phyloP scores from a whole-genome alignment of 2,888 invertebrate species.

The Ormyrus thymus region DNA sequence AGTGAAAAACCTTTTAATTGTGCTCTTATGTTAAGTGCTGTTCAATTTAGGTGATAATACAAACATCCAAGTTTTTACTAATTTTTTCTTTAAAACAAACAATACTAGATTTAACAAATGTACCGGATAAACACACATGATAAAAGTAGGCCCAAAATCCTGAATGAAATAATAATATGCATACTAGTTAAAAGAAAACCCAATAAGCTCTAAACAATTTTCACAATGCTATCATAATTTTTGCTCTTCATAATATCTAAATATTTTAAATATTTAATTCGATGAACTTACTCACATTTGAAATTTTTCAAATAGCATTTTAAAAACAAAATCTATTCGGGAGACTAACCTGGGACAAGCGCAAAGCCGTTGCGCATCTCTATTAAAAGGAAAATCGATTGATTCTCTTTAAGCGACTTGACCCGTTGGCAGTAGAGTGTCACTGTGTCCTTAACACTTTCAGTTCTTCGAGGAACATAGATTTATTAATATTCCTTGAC shows the following conservation, averaged over 20 bases:
- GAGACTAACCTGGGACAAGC: slow-evolving; percentile 72
- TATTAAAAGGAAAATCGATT: slow-evolving; percentile 62
- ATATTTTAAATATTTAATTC: slow-evolving; percentile 21
- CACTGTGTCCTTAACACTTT: slow-evolving; percentile 55
- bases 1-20: slow-evolving; percentile 36
- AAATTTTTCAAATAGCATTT: slow-evolving; percentile 11
- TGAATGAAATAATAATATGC: not conserved
- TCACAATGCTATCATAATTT: not conserved
- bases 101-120: slow-evolving; percentile 23
- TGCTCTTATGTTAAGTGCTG: slow-evolving; percentile 33
- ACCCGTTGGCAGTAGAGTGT: slow-evolving; percentile 51
- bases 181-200: not conserved
- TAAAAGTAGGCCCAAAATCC: slow-evolving; percentile 10
- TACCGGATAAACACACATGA: slow-evolving; percentile 32
- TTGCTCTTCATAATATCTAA: not conserved
- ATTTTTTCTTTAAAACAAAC: slow-evolving; percentile 11
- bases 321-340: slow-evolving; percentile 68
- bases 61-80: slow-evolving; percentile 32
- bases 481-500: slow-evolving; percentile 26
- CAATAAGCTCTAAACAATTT: not conserved
- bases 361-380: slow-evolving; percentile 69
- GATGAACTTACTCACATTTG: slow-evolving; percentile 52
- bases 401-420: slow-evolving; percentile 19
- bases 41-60: slow-evolving; percentile 28
- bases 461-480: not conserved